Evolutionary conservation across 2,888 invertebrate species (phyloP), one percentile per base, ranked within the genome.

Genomic region (Leptodirus hochenwartii): DNA sequence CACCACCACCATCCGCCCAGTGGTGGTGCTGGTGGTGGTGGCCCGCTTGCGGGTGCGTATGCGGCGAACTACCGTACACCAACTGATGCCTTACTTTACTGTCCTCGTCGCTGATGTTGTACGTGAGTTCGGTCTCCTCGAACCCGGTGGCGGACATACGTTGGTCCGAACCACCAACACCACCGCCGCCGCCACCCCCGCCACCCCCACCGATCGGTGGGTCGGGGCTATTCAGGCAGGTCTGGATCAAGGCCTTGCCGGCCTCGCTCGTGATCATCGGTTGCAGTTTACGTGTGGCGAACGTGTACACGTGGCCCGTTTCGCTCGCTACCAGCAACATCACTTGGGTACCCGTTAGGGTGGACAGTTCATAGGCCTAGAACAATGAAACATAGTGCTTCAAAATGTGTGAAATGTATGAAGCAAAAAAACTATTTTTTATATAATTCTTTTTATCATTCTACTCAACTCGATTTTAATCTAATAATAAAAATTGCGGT

Each of bases 271-370:
- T 95, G 57, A 99, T 96, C 95, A 98, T 98, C 42, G 98, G 98
- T 59, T 95, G 93, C 31, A 99, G 69, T 58, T 93, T 93, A 43
- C 93, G 73, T 43, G 98, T 98, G 39, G 98, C 96, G 63, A 96
- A 98, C 38, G 98, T 98, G 64, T 98, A 99, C 49, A 99, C 98
- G 63, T 98, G 98, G 31, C 96, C 96, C 12, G 96, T 96, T 60
- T 95, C 96, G 40, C 90, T 93, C 36, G 96, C 96, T 41, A 98
- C 96, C 51, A 99, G 66, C 47, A 98, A 66, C 96, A 99, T 98
- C 57, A 98, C 96, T 64, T 98, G 96, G 17, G 98, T 98, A 31
- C 98, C 98, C 40, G 98, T 98, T 56, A 98, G 60, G 43, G 96
- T 96, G 36, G 98, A 95, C 49, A 98, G 63, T 63, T 98, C 98